Base-by-base conservation (phyloP, 2,113 vertebrate genomes). In the Colistium nudipinnis region DNA sequence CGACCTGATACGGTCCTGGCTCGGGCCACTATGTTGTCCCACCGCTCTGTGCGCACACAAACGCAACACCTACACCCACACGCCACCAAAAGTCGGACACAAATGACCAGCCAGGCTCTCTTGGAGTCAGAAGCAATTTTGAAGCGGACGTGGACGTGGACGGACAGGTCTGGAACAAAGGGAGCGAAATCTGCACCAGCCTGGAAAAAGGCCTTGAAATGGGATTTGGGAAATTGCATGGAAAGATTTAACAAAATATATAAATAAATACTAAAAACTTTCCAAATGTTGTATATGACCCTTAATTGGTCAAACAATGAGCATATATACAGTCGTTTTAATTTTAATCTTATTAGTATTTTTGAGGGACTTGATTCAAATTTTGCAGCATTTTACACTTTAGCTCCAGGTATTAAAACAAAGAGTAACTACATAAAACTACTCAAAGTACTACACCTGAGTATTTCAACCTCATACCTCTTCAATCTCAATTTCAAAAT, bases 51-150 rank as follows among this genome's bases (percentile, higher is more conserved):
- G 1, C 16, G 20, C n/a, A 7, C 25, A 28, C 41, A 30, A n/a
- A n/a, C n/a, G n/a, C n/a, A n/a, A n/a, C n/a, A n/a, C n/a, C n/a
- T n/a, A n/a, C n/a, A n/a, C n/a, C n/a, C n/a, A n/a, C n/a, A n/a
- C n/a, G n/a, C n/a, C n/a, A n/a, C n/a, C n/a, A n/a, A n/a, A 53
- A 69, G 67, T 77, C 43, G 19, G 76, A 82, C 69, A 74, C 56
- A 79, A 78, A 80, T 39, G 79, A 78, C 79, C 39, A 35, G 63
- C 61, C 48, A 0, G 71, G 74, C 64, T 78, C 67, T 66, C 61
- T 82, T 28, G 55, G 47, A 79, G 80, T 87, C 82, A 82, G 49
- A 77, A 75, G 49, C 63, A 30, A 81, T 82, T n/a, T 64, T 67
- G 41, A 64, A 74, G 74, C 6, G 54, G 11, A n/a, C n/a, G n/a